Evolutionary conservation across 2,888 invertebrate species (phyloP), one percentile per base, ranked within the genome.

Genomic region (Gortyna flavago): DNA sequence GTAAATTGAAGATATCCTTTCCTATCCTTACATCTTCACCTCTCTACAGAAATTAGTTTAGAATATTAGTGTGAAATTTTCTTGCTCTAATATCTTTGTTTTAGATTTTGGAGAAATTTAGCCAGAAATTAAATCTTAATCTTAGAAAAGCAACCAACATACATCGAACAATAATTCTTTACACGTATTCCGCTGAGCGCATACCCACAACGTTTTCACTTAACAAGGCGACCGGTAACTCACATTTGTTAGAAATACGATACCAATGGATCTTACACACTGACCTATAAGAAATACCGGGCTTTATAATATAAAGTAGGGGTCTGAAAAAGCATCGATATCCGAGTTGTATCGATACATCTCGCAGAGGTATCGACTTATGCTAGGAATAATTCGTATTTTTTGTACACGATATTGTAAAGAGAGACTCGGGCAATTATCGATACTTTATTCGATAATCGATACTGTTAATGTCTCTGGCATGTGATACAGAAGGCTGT

Each of bases 181-280:
- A 74, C 84, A 77, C 85, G 91, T 90, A 93, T 92, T 93, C 92
- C 90, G 76, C 83, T 79, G 72, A 88, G 85, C 83, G 82, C 86
- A 85, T 87, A 85, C 81, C 67, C 83, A 80, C 83, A 83, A 83
- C 78, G 91, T 92, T 92, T 92, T 92, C 91, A 92, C 93, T 93
- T 89, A 89, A 90, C 89, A 90, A 87, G 91, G 89, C 82, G 88
- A 90, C 91, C 87, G 79, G 91, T 88, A 89, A 78, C 85, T 88
- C 86, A 87, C 73, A 57, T 72, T 66, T 59, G 69, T 70, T 62
- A 57, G 69, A 74, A 68, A 61, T 76, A 71, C 65, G 38, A 66
- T 72, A 51, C 75, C 57, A 41, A 72, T 84, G 38, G 51, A n/a
- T 79, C 79, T 78, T 64, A 65, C 72, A 84, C 59, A 84, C 76